phyloP scores from a whole-genome alignment of 2,113 vertebrate species.

The Papio anubis region DNA sequence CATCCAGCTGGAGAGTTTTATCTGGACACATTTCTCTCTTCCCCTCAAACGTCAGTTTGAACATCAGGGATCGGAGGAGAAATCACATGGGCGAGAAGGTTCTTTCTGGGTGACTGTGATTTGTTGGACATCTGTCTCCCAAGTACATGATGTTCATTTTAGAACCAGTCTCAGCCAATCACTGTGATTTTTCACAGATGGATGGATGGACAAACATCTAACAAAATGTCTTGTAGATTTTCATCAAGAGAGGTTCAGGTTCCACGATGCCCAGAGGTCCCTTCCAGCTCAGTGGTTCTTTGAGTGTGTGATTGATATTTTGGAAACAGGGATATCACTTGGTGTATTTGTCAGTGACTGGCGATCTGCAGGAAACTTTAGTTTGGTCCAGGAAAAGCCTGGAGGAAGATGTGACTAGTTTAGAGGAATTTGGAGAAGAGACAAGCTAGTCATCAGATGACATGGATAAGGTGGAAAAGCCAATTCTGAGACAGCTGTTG shows the following conservation, averaged over 20 bases:
- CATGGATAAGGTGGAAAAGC: neutral
- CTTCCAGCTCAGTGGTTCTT: slow-evolving; percentile 68
- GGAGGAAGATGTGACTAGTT: neutral
- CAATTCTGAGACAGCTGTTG: neutral
- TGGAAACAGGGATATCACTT: slow-evolving; percentile 33
- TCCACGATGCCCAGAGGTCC: slow-evolving; percentile 20
- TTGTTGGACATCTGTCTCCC: slow-evolving; percentile 74
- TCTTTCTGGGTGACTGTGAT: slow-evolving; percentile 65
- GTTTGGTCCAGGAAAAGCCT: neutral
- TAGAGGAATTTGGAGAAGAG: neutral
- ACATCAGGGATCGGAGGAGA: slow-evolving; percentile 30
- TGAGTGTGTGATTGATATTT: slow-evolving; percentile 69
- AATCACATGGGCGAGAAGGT: slow-evolving; percentile 45
- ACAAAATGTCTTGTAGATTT: slow-evolving; percentile 52
- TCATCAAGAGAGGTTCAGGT: slow-evolving; percentile 63
- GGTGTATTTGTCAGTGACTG: slow-evolving; percentile 37
- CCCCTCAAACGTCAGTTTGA: slow-evolving; percentile 41
- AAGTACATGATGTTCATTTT: slow-evolving; percentile 48
- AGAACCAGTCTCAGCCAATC: slow-evolving; percentile 56
- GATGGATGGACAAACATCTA: slow-evolving; percentile 76
- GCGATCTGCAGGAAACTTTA: neutral
- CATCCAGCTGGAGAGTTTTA: neutral
- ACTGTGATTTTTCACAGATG: slow-evolving; percentile 74
- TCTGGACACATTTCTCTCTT: slow-evolving; percentile 54
- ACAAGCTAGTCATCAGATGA: neutral